Percentiles rank a stretch among this genome's conserved stretches.
Conservation (phyloP, 2,113 vertebrate genomes). For the Sylvia atricapilla region DNA sequence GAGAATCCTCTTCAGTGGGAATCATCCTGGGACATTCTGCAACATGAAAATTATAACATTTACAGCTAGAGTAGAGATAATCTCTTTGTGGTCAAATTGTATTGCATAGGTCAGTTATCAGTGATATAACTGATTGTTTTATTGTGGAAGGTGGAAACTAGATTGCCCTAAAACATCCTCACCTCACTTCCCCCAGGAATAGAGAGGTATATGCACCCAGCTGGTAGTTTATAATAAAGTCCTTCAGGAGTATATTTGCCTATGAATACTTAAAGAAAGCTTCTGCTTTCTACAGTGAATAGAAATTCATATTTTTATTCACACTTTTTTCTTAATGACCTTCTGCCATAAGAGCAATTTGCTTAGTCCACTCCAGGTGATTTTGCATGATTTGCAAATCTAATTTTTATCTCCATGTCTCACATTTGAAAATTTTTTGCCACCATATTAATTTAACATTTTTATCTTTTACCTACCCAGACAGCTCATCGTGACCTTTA, state of each 20-base stretch:
- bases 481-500: conserved; percentile 73
- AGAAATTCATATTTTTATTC: conserved; percentile 57
- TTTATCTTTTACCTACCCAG: conserved; percentile 71
- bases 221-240: conserved; percentile 21
- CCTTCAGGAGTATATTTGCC: conserved; percentile 41
- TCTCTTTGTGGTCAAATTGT: background rate
- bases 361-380: conserved; percentile 67
- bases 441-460: conserved; percentile 72
- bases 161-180: background rate
- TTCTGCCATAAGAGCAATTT: conserved; percentile 65
- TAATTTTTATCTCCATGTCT: conserved; percentile 68
- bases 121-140: background rate
- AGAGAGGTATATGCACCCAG: background rate
- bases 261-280: background rate
- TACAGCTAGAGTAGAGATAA: background rate
- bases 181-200: background rate
- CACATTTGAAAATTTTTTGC: conserved; percentile 66
- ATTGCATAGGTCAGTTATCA: background rate
- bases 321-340: conserved; percentile 58
- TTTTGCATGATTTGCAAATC: conserved; percentile 70
- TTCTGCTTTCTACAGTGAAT: background rate
- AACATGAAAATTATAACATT: background rate
- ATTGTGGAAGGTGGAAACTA: background rate
- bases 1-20: background rate
- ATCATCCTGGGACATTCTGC: background rate